Percentiles rank a stretch among this genome's conserved stretches.
These are phyloP conservation scores for Oxycera nigricornis DNA, from an alignment of 2,888 invertebrate species.

Conservation along the genomic window DNA sequence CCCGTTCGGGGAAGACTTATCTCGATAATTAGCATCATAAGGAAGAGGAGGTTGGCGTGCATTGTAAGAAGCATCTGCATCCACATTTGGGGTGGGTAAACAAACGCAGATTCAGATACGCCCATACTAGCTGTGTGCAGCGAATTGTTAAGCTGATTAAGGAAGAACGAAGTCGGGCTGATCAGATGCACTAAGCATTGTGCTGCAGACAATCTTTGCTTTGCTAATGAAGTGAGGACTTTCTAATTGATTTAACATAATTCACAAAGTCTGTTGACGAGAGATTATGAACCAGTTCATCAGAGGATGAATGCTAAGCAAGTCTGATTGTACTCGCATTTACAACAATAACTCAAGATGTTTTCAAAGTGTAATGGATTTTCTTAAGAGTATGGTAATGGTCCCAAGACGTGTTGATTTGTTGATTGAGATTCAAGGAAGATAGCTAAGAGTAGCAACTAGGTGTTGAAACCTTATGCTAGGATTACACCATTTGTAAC, in stretches of 20 bases:
- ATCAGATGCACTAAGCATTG: not conserved
- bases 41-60: not conserved
- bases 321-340: too few relatives aligned
- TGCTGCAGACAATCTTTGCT: slow-evolving; percentile 15
- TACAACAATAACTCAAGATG: too few relatives aligned
- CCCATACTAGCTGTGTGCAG: not conserved
- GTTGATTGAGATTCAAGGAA: too few relatives aligned
- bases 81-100: not conserved
- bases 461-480: too few relatives aligned
- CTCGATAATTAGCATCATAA: slow-evolving; percentile 27
- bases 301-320: not conserved
- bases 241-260: slow-evolving; percentile 29
- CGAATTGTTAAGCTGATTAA: not conserved
- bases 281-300: not conserved
- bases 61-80: not conserved
- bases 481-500: too few relatives aligned
- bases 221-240: slow-evolving; percentile 27
- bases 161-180: not conserved
- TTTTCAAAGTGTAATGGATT: too few relatives aligned
- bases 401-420: too few relatives aligned
- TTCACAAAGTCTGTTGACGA: slow-evolving; percentile 13
- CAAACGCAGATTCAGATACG: not conserved
- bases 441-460: too few relatives aligned
- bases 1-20: not conserved
- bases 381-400: too few relatives aligned